These are phyloP conservation scores for Pissodes strobi DNA, from an alignment of 1,140 invertebrate genomes.

Conservation along the genomic window DNA sequence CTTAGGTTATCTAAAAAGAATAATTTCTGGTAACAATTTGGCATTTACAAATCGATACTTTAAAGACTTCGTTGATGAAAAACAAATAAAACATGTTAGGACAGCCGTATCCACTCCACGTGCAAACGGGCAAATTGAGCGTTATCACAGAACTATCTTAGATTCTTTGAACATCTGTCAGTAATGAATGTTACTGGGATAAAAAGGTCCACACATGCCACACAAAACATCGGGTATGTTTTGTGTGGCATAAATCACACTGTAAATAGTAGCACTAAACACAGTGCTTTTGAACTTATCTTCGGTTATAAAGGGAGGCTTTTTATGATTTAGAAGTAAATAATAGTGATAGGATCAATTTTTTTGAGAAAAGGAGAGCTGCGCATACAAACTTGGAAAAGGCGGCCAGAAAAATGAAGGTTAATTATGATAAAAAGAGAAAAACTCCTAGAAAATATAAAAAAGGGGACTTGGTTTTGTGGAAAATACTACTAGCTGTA, in stretches of 20 bases:
- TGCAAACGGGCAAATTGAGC: slow-evolving; percentile 43
- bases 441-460: not conserved
- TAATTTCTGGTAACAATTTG: slow-evolving; percentile 37
- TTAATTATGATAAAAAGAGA: not conserved
- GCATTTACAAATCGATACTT: slow-evolving; percentile 42
- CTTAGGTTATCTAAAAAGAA: slow-evolving; percentile 24
- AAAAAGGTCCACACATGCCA: slow-evolving; percentile 26
- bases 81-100: slow-evolving; percentile 34
- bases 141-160: slow-evolving; percentile 35
- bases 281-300: not conserved
- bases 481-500: not conserved
- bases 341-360: not conserved
- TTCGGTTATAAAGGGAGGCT: not conserved
- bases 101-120: slow-evolving; percentile 40
- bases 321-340: not conserved
- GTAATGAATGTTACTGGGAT: slow-evolving; percentile 40
- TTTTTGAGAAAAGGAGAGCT: not conserved
- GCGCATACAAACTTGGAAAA: not conserved
- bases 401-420: not conserved
- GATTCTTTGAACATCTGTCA: too few relatives aligned
- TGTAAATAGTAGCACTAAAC: not conserved
- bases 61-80: slow-evolving; percentile 27
- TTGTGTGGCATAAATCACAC: slow-evolving; percentile 44
- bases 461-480: not conserved
- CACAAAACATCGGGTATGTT: too few relatives aligned